Base-by-base conservation (phyloP, 2,888 invertebrate species). In the Bibio marci region DNA sequence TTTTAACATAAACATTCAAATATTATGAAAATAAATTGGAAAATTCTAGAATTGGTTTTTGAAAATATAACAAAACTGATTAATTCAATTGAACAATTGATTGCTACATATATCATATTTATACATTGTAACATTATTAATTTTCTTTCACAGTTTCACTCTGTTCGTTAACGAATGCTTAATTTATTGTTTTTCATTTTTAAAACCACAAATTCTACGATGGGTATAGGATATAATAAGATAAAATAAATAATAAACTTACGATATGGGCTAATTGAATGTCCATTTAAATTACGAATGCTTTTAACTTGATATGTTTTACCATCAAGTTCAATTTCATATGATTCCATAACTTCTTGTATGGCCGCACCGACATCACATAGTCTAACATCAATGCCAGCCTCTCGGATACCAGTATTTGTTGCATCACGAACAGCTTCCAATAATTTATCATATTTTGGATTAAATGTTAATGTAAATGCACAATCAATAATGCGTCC, bases 271-370 rank as follows among this genome's bases (percentile, higher is more conserved):
- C 90, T 87, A 53, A 98, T 95, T n/a, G 95, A 95, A 62, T 98
- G 98, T 1, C 98, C 98, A 62, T 98, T 98, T 46, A 98, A 71
- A 67, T 98, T 98, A 45, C 97, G 75, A 54, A 99, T 99, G 6
- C 95, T 86, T 64, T 95, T 97, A 26, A 99, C 83, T 62, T 80
- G 90, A 64, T 90, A 94, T 11, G 82, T 82, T 64, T 91, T 90
- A 27, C 98, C 97, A 60, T 97, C 91, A 40, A 98, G 60, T 60
- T 97, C 97, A 6, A 98, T 77, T 66, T 98, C 98, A 59, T 98
- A 94, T 0, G 94, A 95, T 56, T 98, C 97, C 98, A 99, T 99
- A 1, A 95, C 94, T 68, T 98, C 98, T 58, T 97, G 97, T 49
- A 98, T 91, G 2, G 88, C 86, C 45, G 90, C 85, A 11, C 86